Evolutionary conservation across 2,888 invertebrate species (phyloP), one percentile per base, ranked within the genome.

Genomic region (Parasteatoda lunata): DNA sequence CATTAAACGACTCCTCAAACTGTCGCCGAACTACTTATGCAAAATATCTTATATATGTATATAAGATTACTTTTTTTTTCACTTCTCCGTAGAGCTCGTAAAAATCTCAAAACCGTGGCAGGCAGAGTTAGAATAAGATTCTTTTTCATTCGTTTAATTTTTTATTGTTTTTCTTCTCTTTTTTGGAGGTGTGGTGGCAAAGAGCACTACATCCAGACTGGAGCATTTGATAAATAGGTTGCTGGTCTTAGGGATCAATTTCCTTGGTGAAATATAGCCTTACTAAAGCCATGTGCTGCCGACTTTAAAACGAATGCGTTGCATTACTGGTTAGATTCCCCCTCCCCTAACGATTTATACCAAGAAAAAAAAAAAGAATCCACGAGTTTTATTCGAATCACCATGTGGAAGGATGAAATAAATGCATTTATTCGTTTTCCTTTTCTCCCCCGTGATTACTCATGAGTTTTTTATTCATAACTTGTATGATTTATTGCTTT

Each of bases 261-360:
- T 83, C 77, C 68, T 30, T 30, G 64, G 54, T 77, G 83, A 84
- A 84, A 84, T 84, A 84, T 84, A 15, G 77, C 54, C 70, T 9
- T 49, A 11, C 48, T 51, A 71, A 72, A 77, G 77, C 77, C 70
- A 52, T 11, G 45, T 82, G 77, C 52, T 52, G 7, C n/a, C 72
- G 65, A 52, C 70, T 77, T 84, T 66, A 77, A 83, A 84, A 84
- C 72, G 77, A 68, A 84, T n/a, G 77, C 70, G 45, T 52, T 47
- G n/a, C 51, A 51, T 52, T 72, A 51, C 45, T 52, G 5, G 9
- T 52, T 45, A 8, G 66, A 68, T 30, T 68, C n/a, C 30, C 45
- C 66, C 45, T 68, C 15, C 13, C 15, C 30, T 68, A 15, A 15
- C 15, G n/a, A 8, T 30, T 45, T n/a, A 30, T 30, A 30, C 30